Percentiles rank a stretch among this genome's conserved stretches.
phyloP scores from a whole-genome alignment of 2,888 invertebrate genomes.

The Clistopyga incitator region DNA sequence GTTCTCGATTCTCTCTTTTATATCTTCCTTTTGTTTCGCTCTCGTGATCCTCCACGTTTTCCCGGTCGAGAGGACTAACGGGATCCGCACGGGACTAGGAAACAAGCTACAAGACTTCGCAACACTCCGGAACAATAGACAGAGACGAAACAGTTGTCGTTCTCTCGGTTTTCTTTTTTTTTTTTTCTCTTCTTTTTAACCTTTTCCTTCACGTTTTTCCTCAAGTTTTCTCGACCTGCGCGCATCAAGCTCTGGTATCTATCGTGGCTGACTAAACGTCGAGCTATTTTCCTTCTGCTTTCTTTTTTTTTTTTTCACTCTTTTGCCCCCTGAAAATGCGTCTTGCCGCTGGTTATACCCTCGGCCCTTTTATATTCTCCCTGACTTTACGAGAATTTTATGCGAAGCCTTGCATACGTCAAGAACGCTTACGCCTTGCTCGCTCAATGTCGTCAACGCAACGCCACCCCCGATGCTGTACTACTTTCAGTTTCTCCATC shows the following conservation, averaged over 20 bases:
- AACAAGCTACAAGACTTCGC: conserved; percentile 11
- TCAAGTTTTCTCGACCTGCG: conserved; percentile 12
- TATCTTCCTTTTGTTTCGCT: conserved; percentile 12
- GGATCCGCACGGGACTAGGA: conserved; percentile 27
- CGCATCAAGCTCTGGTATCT: conserved; percentile 29
- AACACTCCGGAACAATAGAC: conserved; percentile 6
- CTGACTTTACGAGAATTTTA: conserved; percentile 63
- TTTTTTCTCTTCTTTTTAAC: conserved; percentile 15
- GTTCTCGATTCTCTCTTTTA: conserved; percentile 26
- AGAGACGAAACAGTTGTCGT: neutral
- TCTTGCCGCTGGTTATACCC: conserved; percentile 18
- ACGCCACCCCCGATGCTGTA: conserved; percentile 51
- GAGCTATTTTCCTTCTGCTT: conserved; percentile 49
- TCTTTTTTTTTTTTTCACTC: conserved; percentile 3
- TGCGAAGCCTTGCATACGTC: conserved; percentile 61
- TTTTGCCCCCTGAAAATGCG: neutral
- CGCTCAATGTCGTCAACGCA: conserved; percentile 53
- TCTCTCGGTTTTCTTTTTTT: no score
- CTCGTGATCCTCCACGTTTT: neutral
- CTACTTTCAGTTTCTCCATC: conserved; percentile 16
- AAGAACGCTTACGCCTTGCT: conserved; percentile 55
- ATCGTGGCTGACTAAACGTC: conserved; percentile 62
- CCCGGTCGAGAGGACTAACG: conserved; percentile 6
- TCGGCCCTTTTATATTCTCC: conserved; percentile 42
- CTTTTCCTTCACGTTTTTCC: conserved; percentile 12